Evolutionary conservation across 2,888 invertebrate genomes (phyloP), one percentile per base, ranked within the genome.

Genomic region (Leptopterna dolabrata): DNA sequence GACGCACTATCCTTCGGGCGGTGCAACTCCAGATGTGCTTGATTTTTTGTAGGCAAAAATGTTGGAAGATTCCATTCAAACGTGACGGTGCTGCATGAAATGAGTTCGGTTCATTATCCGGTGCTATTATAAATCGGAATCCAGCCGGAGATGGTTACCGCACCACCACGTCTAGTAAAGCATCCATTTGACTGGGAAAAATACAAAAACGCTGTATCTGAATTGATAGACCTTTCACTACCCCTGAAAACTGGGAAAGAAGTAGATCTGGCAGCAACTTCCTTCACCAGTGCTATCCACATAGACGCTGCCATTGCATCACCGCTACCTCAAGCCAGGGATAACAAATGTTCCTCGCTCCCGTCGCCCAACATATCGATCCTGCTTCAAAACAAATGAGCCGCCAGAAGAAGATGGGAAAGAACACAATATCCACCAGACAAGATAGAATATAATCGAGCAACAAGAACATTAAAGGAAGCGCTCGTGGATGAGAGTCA

Each of bases 111-210:
- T 43, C 84, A 84, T 43, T 41, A 84, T 24, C 70, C 71, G 13
- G 71, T 43, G n/a, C 16, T 70, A 7, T 9, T 43, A 24, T 71
- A 70, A 71, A 70, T 84, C n/a, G 70, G 71, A 24, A 41, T 71
- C 14, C 71, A 41, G 19, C 43, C 41, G 24, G 84, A 84, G n/a
- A 2, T 36, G 4, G 73, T 47, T 11, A 71, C 1, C 70, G 0
- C 19, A 4, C 70, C 27, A 7, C 70, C 84, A 41, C 70, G 47
- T n/a, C 71, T 84, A 27, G 43, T 84, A 45, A 55, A 45, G 9
- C 84, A 71, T 27, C 84, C 84, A 11, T 84, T 71, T n/a, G 73
- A 84, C 45, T 84, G 84, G 84, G 41, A 1, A 2, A 43, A 71
- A 70, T 84, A 41, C 19, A 71, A 43, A 71, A 24, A 19, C 47